phyloP scores from a whole-genome alignment of 2,113 vertebrate genomes.

The Dasypus novemcinctus region DNA sequence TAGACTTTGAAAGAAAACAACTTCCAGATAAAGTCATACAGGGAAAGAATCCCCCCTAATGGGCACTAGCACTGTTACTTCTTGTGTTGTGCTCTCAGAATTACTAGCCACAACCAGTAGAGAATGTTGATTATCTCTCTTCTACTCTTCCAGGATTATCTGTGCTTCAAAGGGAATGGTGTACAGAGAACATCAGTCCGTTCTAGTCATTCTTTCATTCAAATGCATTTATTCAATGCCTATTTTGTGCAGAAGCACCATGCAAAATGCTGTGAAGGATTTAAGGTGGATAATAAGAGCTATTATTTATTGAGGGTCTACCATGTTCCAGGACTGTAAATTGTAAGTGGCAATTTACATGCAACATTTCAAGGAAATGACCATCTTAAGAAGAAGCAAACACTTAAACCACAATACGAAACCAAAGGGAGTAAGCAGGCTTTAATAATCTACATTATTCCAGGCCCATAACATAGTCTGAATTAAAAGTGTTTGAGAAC shows the following conservation, averaged over 20 bases:
- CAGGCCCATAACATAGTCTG: neutral
- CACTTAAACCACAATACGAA: conserved; percentile 29
- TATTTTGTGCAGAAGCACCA: neutral
- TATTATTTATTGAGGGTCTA: conserved; percentile 4
- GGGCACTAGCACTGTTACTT: neutral
- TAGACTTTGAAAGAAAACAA: neutral
- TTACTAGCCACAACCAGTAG: neutral
- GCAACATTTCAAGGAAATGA: conserved; percentile 54
- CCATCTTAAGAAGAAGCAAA: conserved; percentile 46
- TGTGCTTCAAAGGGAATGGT: neutral
- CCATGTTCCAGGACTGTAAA: conserved; percentile 52
- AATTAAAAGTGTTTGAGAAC: conserved; percentile 37
- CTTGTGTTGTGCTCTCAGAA: neutral
- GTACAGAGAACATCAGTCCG: neutral
- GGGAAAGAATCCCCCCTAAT: neutral
- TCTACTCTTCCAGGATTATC: neutral
- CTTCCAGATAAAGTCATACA: neutral
- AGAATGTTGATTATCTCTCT: neutral
- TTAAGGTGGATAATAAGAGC: conserved; percentile 30
- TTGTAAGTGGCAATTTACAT: conserved; percentile 59
- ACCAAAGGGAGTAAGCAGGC: conserved; percentile 18
- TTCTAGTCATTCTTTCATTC: conserved; percentile 24
- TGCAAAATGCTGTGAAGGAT: neutral
- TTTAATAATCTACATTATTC: conserved; percentile 37
- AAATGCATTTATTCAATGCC: neutral